phyloP scores from a whole-genome alignment of 1,140 invertebrate genomes.

The Hylyphantes graminicola region DNA sequence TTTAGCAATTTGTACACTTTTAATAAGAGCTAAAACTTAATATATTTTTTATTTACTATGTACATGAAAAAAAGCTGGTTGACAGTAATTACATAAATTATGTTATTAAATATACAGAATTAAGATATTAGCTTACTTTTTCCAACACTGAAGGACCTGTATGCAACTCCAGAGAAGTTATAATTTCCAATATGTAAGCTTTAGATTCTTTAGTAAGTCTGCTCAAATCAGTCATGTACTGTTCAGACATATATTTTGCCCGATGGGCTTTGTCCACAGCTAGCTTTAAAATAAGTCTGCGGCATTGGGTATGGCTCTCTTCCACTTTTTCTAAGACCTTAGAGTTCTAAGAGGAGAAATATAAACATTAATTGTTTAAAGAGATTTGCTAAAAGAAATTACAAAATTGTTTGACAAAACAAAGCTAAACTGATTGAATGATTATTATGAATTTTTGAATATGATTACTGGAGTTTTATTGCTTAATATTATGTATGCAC shows the following conservation, averaged over 20 bases:
- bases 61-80: neutral
- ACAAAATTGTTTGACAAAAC: too few relatives aligned
- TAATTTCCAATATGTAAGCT: neutral
- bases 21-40: neutral
- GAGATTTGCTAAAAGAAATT: too few relatives aligned
- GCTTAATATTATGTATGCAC: too few relatives aligned
- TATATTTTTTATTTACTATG: neutral
- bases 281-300: constrained; percentile 16
- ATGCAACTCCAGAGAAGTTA: neutral
- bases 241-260: constrained; percentile 24
- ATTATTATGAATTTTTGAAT: too few relatives aligned
- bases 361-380: too few relatives aligned
- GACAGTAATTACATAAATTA: neutral
- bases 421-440: too few relatives aligned
- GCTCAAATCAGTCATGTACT: constrained; percentile 3
- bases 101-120: neutral
- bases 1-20: neutral
- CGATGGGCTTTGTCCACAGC: constrained; percentile 6
- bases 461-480: too few relatives aligned
- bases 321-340: constrained; percentile 27
- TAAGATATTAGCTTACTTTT: neutral
- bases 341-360: neutral
- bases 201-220: constrained; percentile 22
- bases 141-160: neutral
- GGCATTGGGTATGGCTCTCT: constrained; percentile 36